phyloP scores from a whole-genome alignment of 1,140 invertebrate genomes.

The Drosophila bocki region DNA sequence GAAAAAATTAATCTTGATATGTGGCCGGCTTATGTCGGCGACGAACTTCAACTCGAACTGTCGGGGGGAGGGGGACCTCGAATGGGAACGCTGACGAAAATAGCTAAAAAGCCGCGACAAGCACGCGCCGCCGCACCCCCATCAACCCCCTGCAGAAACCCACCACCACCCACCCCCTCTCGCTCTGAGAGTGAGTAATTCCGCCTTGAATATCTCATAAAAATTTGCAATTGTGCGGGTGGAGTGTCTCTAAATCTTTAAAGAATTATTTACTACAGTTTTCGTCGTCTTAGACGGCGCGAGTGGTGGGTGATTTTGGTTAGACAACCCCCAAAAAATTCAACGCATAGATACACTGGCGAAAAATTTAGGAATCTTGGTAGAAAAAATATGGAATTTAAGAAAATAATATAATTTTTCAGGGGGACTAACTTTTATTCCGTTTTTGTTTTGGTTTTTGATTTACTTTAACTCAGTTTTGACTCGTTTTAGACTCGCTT shows the following conservation, averaged over 20 bases:
- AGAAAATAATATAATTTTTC: neutral
- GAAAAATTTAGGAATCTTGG: neutral
- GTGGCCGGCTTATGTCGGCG: conserved; percentile 74
- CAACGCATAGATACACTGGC: conserved; percentile 10
- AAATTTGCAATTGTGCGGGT: conserved; percentile 77
- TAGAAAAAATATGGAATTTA: neutral
- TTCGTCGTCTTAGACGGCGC: conserved; percentile 47
- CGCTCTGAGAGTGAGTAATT: neutral
- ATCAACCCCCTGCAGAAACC: neutral
- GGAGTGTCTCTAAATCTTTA: conserved; percentile 81
- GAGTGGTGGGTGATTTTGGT: conserved; percentile 38
- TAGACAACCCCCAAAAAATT: conserved; percentile 38
- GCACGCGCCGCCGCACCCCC: conserved; percentile 57
- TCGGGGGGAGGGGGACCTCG: neutral
- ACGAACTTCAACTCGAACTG: conserved; percentile 11
- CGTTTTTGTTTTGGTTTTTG: no score
- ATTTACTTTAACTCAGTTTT: no score
- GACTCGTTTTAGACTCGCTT: no score
- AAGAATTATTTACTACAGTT: conserved; percentile 83
- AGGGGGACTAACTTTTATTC: neutral
- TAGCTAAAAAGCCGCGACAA: conserved; percentile 77
- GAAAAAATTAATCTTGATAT: conserved; percentile 82
- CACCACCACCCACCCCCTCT: neutral
- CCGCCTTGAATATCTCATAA: conserved; percentile 65
- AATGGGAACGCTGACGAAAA: conserved; percentile 47